Conservation (phyloP, 2,113 vertebrate species). For the Atlantisia rogersi region DNA sequence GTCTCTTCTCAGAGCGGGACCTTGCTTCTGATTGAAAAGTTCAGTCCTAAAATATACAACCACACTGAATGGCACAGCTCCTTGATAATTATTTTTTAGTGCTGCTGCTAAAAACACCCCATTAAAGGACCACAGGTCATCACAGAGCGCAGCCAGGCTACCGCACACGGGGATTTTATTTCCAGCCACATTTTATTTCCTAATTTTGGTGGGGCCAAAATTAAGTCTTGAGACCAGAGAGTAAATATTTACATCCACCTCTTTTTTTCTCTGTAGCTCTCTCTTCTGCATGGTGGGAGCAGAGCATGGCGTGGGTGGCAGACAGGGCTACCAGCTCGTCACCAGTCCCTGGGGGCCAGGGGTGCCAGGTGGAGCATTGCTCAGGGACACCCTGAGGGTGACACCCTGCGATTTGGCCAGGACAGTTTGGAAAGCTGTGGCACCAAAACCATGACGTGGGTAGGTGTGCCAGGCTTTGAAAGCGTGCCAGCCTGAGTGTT, state of each 20-base stretch:
- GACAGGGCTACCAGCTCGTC: neutral
- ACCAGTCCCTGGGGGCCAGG: accelerated
- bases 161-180: neutral
- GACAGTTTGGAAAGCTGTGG: neutral
- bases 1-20: neutral
- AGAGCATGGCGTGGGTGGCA: neutral
- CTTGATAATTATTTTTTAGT: constrained; percentile 9
- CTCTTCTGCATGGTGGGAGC: accelerated
- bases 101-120: constrained; percentile 25
- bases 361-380: neutral
- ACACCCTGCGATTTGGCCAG: neutral
- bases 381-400: accelerated
- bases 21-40: neutral
- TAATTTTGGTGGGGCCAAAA: neutral
- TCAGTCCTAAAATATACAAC: constrained; percentile 30
- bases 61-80: neutral
- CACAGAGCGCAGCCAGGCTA: neutral
- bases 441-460: neutral
- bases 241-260: neutral
- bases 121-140: neutral
- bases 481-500: neutral
- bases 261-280: neutral
- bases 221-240: neutral
- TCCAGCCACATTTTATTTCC: constrained; percentile 31
- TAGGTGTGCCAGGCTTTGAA: constrained; percentile 5